Percentiles rank a stretch among this genome's conserved stretches.
Conservation (phyloP, 2,888 invertebrate species). For the Zygothrica quintamaculata region DNA sequence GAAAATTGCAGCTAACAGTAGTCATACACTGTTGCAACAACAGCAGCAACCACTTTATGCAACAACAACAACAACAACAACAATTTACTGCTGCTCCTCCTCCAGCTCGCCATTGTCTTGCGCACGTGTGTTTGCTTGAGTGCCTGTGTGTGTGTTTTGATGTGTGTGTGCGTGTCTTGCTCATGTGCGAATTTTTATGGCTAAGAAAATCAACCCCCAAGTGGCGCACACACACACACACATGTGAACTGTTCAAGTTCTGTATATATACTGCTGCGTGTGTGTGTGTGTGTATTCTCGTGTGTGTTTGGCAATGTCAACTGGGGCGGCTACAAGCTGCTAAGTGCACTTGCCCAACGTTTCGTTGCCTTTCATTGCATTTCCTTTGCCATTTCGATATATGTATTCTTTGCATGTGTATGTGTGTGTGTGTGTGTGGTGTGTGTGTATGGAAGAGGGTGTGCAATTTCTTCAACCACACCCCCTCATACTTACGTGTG, state of each 20-base stretch:
- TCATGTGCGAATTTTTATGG: constrained; percentile 76
- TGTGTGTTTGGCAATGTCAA: constrained; percentile 67
- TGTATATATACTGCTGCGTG: no score
- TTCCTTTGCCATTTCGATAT: constrained; percentile 46
- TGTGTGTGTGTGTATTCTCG: constrained; percentile 34
- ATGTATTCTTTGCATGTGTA: constrained; percentile 6
- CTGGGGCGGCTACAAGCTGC: constrained; percentile 76
- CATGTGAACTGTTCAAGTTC: constrained; percentile 7
- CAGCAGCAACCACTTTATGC: constrained; percentile 58
- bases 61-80: constrained; percentile 37
- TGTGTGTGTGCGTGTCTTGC: constrained; percentile 37
- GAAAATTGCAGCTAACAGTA: constrained; percentile 69
- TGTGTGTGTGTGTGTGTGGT: constrained; percentile 5
- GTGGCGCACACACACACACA: constrained; percentile 50
- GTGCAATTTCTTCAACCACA: constrained; percentile 11
- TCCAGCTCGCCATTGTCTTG: constrained; percentile 60
- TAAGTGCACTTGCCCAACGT: constrained; percentile 78
- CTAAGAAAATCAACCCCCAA: constrained; percentile 74
- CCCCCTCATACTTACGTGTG: constrained; percentile 20
- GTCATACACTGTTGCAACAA: no score
- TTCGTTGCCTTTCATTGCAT: constrained; percentile 61
- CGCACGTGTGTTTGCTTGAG: neutral
- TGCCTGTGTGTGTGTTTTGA: constrained; percentile 12
- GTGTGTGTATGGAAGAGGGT: constrained; percentile 4
- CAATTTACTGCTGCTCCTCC: constrained; percentile 27